phyloP scores from a whole-genome alignment of 2,888 invertebrate species.

The Sicus ferrugineus region DNA sequence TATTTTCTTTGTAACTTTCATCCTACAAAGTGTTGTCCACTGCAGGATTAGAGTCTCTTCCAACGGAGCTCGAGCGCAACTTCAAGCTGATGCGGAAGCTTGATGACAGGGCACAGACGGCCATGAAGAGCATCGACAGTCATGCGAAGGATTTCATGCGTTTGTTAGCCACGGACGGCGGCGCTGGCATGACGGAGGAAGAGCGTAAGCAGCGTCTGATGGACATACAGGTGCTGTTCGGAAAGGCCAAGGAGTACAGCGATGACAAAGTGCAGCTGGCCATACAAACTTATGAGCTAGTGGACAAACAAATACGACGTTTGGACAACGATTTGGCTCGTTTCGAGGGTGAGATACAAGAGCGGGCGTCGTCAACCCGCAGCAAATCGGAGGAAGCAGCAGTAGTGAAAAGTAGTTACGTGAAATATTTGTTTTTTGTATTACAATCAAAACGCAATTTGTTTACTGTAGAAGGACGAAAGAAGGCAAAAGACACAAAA shows the following conservation, averaged over 20 bases:
- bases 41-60: conserved; percentile 89
- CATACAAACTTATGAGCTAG: conserved; percentile 97
- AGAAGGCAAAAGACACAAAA: conserved; percentile 72
- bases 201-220: conserved; percentile 84
- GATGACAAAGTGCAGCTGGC: conserved; percentile 98
- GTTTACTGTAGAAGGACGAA: conserved; percentile 70
- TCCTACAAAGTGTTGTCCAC: conserved; percentile 41
- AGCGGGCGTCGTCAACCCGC: conserved; percentile 83
- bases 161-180: conserved; percentile 52
- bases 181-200: conserved; percentile 66
- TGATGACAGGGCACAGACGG: conserved; percentile 86
- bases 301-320: conserved; percentile 96
- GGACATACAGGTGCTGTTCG: conserved; percentile 83
- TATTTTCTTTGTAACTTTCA: conserved; percentile 2
- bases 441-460: not conserved
- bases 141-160: conserved; percentile 67
- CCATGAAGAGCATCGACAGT: conserved; percentile 92
- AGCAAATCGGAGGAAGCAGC: conserved; percentile 72
- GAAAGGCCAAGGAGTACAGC: conserved; percentile 94
- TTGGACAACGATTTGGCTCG: conserved; percentile 95
- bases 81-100: conserved; percentile 95
- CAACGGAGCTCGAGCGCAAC: conserved; percentile 93
- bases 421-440: conserved; percentile 5
- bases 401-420: conserved; percentile 71
- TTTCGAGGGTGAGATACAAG: conserved; percentile 96